Conservation (phyloP, 2,797 vertebrate species). For the Siniperca obscura region DNA sequence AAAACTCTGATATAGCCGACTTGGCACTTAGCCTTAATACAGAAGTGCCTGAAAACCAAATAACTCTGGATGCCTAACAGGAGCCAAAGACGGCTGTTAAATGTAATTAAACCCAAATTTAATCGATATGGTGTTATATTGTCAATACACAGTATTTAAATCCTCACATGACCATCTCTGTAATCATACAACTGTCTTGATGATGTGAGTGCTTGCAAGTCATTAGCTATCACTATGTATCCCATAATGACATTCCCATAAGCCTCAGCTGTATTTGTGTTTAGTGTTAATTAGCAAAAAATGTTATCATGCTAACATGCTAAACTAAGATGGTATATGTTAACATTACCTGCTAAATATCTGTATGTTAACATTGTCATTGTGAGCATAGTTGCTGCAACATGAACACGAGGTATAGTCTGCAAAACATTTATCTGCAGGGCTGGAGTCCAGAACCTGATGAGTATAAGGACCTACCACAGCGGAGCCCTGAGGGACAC, state of each 20-base stretch:
- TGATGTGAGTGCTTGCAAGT: not conserved
- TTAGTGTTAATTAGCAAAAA: not conserved
- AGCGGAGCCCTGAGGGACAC: slow-evolving; percentile 74
- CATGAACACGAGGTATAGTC: not conserved
- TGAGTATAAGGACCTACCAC: slow-evolving; percentile 75
- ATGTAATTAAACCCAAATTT: not conserved
- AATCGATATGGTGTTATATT: not conserved
- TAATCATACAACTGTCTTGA: not conserved
- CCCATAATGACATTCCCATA: not conserved
- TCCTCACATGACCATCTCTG: not conserved
- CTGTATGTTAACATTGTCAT: not conserved
- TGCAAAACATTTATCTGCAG: slow-evolving; percentile 52
- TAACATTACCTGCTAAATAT: not conserved
- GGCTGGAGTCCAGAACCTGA: slow-evolving; percentile 86
- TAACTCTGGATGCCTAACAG: not conserved
- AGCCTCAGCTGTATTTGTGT: not conserved
- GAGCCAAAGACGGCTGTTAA: not conserved
- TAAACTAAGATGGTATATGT: not conserved
- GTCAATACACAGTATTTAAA: no score
- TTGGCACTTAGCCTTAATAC: not conserved
- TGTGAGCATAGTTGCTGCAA: not conserved
- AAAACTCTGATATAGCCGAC: not conserved
- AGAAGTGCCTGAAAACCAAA: not conserved
- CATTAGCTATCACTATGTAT: not conserved
- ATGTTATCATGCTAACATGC: not conserved